These are phyloP conservation scores for Tyto alba DNA, from an alignment of 2,113 vertebrate species.

Conservation along the genomic window DNA sequence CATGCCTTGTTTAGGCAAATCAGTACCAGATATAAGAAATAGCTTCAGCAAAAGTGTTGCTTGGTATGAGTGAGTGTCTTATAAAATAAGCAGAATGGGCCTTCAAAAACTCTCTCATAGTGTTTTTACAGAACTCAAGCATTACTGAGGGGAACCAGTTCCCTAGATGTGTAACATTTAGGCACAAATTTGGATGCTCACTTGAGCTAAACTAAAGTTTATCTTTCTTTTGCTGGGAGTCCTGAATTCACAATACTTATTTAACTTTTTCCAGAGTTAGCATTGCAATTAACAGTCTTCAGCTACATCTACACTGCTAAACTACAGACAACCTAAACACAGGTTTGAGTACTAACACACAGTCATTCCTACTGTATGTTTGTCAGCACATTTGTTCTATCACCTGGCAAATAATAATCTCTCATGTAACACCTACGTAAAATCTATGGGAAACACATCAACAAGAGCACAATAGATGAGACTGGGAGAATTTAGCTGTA, in stretches of 20 bases:
- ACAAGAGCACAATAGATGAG: background rate
- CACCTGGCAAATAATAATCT: background rate
- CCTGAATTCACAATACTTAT: background rate
- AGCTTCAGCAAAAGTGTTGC: background rate
- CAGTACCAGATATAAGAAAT: background rate
- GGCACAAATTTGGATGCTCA: background rate
- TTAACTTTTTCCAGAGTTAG: background rate
- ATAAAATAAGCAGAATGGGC: background rate
- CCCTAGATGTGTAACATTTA: background rate
- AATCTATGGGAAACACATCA: background rate
- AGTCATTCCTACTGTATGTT: background rate
- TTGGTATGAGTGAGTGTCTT: rapidly evolving
- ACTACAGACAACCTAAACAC: background rate
- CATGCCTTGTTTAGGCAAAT: background rate
- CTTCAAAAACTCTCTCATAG: background rate
- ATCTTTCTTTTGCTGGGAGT: background rate
- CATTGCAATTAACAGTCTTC: background rate
- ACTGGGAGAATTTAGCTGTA: background rate
- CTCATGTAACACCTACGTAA: background rate
- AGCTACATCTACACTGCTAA: background rate
- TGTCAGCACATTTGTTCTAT: background rate
- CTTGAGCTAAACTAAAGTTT: background rate
- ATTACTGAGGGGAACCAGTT: background rate
- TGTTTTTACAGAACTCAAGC: background rate
- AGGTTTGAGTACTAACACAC: background rate